Base-by-base conservation (phyloP, 1,140 invertebrate species). In the Listronotus bonariensis region DNA sequence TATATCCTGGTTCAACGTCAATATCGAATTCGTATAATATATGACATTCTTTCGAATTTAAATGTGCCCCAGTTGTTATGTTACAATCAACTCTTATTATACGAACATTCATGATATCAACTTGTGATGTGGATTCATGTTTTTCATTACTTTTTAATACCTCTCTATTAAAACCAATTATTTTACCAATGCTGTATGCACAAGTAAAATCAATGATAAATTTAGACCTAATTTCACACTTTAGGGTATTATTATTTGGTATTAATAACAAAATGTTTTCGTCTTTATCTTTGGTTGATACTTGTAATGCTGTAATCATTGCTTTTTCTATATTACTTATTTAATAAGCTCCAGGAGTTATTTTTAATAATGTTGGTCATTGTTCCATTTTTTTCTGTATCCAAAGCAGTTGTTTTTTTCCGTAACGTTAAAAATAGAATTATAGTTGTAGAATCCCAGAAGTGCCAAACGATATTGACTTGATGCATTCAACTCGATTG, bases 81-180 rank as follows among this genome's bases (percentile, higher is more conserved):
- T 66, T n/a, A n/a, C n/a, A n/a, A n/a, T n/a, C n/a, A n/a, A n/a
- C n/a, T n/a, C n/a, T n/a, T n/a, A n/a, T n/a, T n/a, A n/a, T n/a
- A n/a, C n/a, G n/a, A n/a, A n/a, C n/a, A n/a, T n/a, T n/a, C n/a
- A n/a, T n/a, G n/a, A n/a, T n/a, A n/a, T n/a, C n/a, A n/a, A n/a
- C n/a, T n/a, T n/a, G n/a, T n/a, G n/a, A 11, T 26, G 45, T 49
- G 10, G 64, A 66, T 66, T 59, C 38, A 43, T 66, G 53, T n/a
- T 32, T 11, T 4, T 26, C 49, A 46, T 54, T 34, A n/a, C 46
- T 8, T 18, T 32, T 34, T 12, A 59, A 48, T 15, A 56, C n/a
- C 40, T 40, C 54, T 31, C 32, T 18, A n/a, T 49, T 18, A 32
- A 46, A 66, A 49, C 55, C 56, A 15, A 66, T 20, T 18, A 54